phyloP scores from a whole-genome alignment of 2,797 vertebrate species.

The Lithobates sylvaticus region DNA sequence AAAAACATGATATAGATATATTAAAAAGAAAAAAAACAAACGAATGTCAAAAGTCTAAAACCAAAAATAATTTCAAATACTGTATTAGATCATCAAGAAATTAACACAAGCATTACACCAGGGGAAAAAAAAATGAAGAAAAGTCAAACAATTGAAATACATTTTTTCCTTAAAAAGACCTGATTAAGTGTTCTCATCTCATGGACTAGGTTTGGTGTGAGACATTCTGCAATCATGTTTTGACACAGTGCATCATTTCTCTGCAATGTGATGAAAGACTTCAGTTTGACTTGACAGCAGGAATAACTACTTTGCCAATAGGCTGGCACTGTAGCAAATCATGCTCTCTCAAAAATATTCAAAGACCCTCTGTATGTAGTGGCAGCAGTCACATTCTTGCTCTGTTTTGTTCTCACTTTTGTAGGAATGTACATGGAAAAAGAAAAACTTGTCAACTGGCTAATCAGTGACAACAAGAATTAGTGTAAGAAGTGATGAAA shows the following conservation, averaged over 20 bases:
- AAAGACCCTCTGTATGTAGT: constrained; percentile 27
- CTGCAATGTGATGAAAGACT: constrained; percentile 64
- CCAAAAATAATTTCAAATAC: too few species aligned
- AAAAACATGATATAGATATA: too few species aligned
- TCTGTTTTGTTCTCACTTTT: constrained; percentile 61
- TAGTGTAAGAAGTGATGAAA: constrained; percentile 72
- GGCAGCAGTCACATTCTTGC: constrained; percentile 48
- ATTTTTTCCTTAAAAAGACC: constrained; percentile 33
- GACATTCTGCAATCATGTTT: constrained; percentile 57
- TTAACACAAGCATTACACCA: not conserved
- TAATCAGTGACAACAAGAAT: constrained; percentile 72
- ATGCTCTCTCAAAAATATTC: constrained; percentile 48
- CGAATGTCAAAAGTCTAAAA: too few species aligned
- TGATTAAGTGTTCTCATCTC: constrained; percentile 51
- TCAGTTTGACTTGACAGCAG: constrained; percentile 50
- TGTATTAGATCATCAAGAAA: not conserved
- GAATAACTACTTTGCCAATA: constrained; percentile 53
- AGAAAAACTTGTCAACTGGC: constrained; percentile 69
- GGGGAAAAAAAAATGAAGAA: not conserved
- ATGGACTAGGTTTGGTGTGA: constrained; percentile 47
- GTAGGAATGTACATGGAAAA: constrained; percentile 65
- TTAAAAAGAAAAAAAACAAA: too few species aligned
- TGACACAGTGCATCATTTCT: constrained; percentile 52
- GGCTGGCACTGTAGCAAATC: constrained; percentile 28
- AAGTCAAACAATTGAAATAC: not conserved